phyloP scores from a whole-genome alignment of 2,113 vertebrate species.

The Dunckerocampus dactyliophorus region DNA sequence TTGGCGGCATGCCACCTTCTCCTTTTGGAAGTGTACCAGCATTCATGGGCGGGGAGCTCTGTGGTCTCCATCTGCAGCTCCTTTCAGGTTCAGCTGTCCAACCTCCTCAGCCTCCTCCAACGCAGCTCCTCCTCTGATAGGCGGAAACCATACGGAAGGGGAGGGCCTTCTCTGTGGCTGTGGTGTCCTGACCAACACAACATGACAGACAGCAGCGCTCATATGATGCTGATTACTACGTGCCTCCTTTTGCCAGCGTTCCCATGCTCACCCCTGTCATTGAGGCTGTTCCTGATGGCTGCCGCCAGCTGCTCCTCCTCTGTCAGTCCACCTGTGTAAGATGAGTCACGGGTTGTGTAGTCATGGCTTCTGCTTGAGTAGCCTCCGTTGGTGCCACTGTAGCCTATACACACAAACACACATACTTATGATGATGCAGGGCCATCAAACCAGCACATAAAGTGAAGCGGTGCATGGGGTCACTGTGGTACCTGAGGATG shows the following conservation, averaged over 20 bases:
- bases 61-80: background rate
- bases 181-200: conserved; percentile 33
- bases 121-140: conserved; percentile 53
- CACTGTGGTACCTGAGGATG: conserved; percentile 65
- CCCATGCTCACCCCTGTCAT: conserved; percentile 71
- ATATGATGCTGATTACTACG: no score
- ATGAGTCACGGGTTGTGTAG: conserved; percentile 31
- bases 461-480: no score
- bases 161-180: conserved; percentile 26
- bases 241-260: no score
- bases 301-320: conserved; percentile 85
- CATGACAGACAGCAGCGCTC: background rate
- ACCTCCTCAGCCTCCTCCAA: conserved; percentile 56
- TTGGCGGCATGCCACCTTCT: no score
- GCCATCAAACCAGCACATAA: background rate
- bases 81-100: conserved; percentile 40
- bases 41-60: background rate
- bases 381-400: conserved; percentile 22
- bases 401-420: conserved; percentile 40
- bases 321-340: conserved; percentile 73
- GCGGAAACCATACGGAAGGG: conserved; percentile 40
- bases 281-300: conserved; percentile 84
- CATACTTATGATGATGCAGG: background rate
- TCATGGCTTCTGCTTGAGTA: conserved; percentile 2
- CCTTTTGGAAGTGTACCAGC: no score